Conservation (phyloP, 2,888 invertebrate genomes). For the Zonitis immaculata region DNA sequence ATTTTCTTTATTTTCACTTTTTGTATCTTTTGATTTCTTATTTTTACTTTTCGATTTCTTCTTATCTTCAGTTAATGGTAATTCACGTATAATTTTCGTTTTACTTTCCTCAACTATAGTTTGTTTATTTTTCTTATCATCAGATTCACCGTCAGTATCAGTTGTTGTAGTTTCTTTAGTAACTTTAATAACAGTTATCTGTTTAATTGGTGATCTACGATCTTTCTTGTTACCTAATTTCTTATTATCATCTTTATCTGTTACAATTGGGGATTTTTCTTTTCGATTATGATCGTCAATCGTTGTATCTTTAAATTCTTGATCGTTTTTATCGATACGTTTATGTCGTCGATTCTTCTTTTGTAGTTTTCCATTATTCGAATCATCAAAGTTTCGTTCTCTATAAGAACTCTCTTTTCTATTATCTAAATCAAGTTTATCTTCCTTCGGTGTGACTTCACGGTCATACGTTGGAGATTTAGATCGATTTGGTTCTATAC, state of each 20-base stretch:
- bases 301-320: constrained; percentile 28
- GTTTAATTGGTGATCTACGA: constrained; percentile 26
- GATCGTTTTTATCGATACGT: constrained; percentile 32
- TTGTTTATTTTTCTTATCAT: constrained; percentile 37
- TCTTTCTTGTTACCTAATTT: constrained; percentile 15
- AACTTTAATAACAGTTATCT: constrained; percentile 25
- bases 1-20: constrained; percentile 14
- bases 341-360: constrained; percentile 35
- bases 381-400: constrained; percentile 33
- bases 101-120: constrained; percentile 27
- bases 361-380: constrained; percentile 34
- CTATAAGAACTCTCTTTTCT: constrained; percentile 15
- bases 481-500: constrained; percentile 41
- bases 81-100: constrained; percentile 30
- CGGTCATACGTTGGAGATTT: constrained; percentile 38
- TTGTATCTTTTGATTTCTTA: constrained; percentile 22
- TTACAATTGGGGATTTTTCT: constrained; percentile 35
- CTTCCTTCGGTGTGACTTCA: constrained; percentile 35
- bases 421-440: background rate
- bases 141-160: constrained; percentile 23
- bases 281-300: constrained; percentile 35
- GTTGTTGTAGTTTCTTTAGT: constrained; percentile 25
- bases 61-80: constrained; percentile 33
- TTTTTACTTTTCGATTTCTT: constrained; percentile 26
- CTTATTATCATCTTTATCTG: constrained; percentile 28